Percentiles rank a stretch among this genome's conserved stretches.
phyloP scores from a whole-genome alignment of 2,113 vertebrate genomes.

The Datnioides undecimradiatus region DNA sequence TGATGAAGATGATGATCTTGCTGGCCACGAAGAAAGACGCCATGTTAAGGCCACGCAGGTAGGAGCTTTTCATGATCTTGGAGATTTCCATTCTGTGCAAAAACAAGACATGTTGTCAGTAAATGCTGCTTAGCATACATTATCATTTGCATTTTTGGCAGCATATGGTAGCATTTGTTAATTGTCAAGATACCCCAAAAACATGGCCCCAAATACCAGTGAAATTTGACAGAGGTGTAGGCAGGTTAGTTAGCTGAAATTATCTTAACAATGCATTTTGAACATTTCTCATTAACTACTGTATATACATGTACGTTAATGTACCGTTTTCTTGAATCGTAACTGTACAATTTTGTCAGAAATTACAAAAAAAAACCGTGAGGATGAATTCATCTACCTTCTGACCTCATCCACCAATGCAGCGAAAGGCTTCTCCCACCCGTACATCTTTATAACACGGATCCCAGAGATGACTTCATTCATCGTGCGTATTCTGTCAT shows the following conservation, averaged over 20 bases:
- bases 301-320: neutral
- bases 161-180: neutral
- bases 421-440: slow-evolving; percentile 94
- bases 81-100: slow-evolving; percentile 90
- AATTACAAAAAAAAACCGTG: no score
- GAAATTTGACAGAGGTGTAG: no score
- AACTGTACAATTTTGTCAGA: neutral
- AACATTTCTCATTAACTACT: neutral
- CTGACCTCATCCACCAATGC: slow-evolving; percentile 88
- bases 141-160: neutral
- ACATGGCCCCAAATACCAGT: neutral
- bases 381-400: slow-evolving; percentile 81
- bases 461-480: slow-evolving; percentile 97
- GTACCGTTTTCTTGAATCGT: neutral
- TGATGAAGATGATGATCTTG: slow-evolving; percentile 95
- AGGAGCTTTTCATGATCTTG: slow-evolving; percentile 93
- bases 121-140: neutral
- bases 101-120: slow-evolving; percentile 2
- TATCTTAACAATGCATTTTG: neutral
- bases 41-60: slow-evolving; percentile 94
- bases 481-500: slow-evolving; percentile 94
- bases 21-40: slow-evolving; percentile 93
- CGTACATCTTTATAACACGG: slow-evolving; percentile 98
- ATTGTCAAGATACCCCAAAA: neutral
- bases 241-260: no score